Evolutionary conservation across 2,888 invertebrate species (phyloP), one percentile per base, ranked within the genome.

Genomic region (Clanis bilineata): DNA sequence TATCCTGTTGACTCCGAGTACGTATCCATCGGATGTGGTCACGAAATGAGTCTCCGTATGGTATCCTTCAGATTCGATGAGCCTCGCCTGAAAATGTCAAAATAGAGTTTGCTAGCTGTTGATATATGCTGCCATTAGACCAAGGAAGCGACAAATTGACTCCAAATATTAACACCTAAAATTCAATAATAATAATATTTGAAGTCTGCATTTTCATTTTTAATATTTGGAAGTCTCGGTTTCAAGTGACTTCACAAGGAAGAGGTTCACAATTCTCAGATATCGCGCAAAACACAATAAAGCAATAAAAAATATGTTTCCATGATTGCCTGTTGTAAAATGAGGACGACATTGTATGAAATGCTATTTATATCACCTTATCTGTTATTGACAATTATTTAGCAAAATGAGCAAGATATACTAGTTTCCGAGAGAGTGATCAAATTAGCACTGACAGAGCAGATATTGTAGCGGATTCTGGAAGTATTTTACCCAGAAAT

Each of bases 1-100:
- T 25, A 88, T 86, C 56, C 88, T 74, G 63, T 85, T 81, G 73
- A 86, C 73, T 59, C 76, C 76, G 60, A 88, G 65, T 38, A 82
- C 79, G 56, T 87, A 88, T 2, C 82, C 85, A 64, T 87, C 87
- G 2, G 69, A 59, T 0, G 87, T 86, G 2, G 64, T 74, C 38
- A 82, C 80, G 15, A 71, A 65, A 58, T 85, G 83, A 1, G 67
- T 69, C 65, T 86, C 85, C 3, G 73, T 65, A 38, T 72, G 71
- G 59, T 80, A 85, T 0, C 84, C 85, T 58, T 81, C 65, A 2
- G 63, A 63, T 56, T 56, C 44, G 57, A 81, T 79, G n/a, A 51
- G 68, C 47, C 77, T 65, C 32, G 73, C 60, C 86, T 86, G 70
- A 65, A 61, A 38, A 38, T 25, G 12, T 18, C 23, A 41, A 41